phyloP scores from a whole-genome alignment of 2,888 invertebrate genomes.

The Polietes domitor region DNA sequence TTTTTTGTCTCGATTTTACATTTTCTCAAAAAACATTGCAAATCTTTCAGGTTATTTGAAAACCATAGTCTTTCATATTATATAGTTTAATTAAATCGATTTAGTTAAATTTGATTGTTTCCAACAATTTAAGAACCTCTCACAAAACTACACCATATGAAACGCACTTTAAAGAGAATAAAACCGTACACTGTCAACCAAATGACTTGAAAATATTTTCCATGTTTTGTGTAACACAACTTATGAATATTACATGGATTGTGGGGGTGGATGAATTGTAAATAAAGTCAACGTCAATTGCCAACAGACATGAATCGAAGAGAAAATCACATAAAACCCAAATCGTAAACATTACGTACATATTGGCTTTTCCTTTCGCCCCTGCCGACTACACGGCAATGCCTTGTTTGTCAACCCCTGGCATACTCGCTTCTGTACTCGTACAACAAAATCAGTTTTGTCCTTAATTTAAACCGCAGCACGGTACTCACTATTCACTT shows the following conservation, averaged over 20 bases:
- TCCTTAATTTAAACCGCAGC: slow-evolving; percentile 11
- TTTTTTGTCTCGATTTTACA: too few relatives aligned
- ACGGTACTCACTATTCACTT: background rate
- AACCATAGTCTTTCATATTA: too few relatives aligned
- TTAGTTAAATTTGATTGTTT: too few relatives aligned
- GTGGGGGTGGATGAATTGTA: background rate
- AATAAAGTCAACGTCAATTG: slow-evolving; percentile 16
- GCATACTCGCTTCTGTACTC: background rate
- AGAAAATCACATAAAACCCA: background rate
- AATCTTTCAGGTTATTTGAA: too few relatives aligned
- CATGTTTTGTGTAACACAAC: too few relatives aligned
- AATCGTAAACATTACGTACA: background rate
- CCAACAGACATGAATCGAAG: slow-evolving; percentile 7
- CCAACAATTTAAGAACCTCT: background rate
- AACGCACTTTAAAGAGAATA: background rate
- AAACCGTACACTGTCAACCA: background rate
- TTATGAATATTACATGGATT: too few relatives aligned
- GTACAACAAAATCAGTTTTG: background rate
- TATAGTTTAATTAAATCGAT: too few relatives aligned
- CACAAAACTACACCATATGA: background rate
- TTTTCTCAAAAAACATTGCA: too few relatives aligned
- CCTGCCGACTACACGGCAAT: background rate
- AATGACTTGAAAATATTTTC: background rate
- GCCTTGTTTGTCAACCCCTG: background rate
- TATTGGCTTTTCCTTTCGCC: background rate